A percentile compares a stretch with the other conserved stretches of the same genome.
phyloP scores from a whole-genome alignment of 2,113 vertebrate genomes.

The Zosterops lateralis region DNA sequence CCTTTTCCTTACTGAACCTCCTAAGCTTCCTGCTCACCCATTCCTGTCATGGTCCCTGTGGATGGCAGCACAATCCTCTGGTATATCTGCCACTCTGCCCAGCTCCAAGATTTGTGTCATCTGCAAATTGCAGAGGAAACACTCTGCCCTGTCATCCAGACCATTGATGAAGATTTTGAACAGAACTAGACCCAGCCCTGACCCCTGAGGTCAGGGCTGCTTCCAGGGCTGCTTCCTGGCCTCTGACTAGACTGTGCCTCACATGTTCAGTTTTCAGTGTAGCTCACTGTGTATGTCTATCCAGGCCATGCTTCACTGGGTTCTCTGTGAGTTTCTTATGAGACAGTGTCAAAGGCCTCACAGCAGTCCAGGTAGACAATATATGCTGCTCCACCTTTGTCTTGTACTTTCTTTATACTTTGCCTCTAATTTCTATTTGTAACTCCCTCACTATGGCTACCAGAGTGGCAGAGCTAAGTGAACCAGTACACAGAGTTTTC shows the following conservation, averaged over 20 bases:
- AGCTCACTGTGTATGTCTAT: not conserved
- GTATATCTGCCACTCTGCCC: accelerated
- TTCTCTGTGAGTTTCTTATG: not conserved
- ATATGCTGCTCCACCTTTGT: not conserved
- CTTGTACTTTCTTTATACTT: not conserved
- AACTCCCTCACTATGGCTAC: not conserved
- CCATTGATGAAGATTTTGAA: not conserved
- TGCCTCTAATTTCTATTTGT: not conserved
- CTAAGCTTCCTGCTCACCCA: not conserved
- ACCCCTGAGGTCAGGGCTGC: not conserved
- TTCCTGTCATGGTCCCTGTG: not conserved
- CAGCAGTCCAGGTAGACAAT: not conserved
- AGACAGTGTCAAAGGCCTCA: not conserved
- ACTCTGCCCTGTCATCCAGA: not conserved
- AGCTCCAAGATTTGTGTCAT: not conserved
- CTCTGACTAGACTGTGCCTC: not conserved
- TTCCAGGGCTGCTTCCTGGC: not conserved
- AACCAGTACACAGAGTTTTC: not conserved
- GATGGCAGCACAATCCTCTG: not conserved
- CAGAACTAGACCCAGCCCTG: not conserved
- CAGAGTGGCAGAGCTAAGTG: not conserved
- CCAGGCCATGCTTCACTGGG: not conserved
- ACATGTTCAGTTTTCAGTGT: not conserved
- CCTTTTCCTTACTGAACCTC: not conserved
- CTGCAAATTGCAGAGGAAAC: not conserved